These are phyloP conservation scores for Hystrix cristata DNA, from an alignment of 2,113 vertebrate genomes.

Conservation along the genomic window DNA sequence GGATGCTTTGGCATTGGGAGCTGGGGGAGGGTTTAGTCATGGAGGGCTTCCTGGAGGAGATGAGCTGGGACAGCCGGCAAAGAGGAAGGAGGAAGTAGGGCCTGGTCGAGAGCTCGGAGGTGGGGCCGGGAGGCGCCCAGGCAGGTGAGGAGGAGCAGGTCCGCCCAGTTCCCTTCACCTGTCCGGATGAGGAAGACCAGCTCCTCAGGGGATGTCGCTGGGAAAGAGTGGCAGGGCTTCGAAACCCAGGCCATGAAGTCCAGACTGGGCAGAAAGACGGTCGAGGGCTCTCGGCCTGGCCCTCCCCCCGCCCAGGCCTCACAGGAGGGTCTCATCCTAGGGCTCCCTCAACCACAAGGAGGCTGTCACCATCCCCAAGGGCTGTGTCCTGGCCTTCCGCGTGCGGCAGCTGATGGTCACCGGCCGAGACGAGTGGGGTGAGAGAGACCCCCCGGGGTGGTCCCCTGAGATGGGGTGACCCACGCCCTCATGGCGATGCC, in stretches of 20 bases:
- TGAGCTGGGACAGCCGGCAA: neutral
- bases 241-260: neutral
- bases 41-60: conserved; percentile 39
- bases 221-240: neutral
- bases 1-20: conserved; percentile 32
- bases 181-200: conserved; percentile 9
- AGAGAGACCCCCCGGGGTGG: conserved; percentile 41
- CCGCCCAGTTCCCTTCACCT: neutral
- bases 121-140: neutral
- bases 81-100: conserved; percentile 31
- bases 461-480: neutral
- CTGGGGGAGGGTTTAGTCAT: neutral
- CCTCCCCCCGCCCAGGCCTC: neutral
- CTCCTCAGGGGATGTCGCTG: neutral
- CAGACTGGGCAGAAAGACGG: neutral
- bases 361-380: conserved; percentile 84
- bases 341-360: conserved; percentile 51
- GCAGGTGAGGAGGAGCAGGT: conserved; percentile 32
- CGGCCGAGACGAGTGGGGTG: conserved; percentile 78
- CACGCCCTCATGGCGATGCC: rapidly evolving
- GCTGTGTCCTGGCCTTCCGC: conserved; percentile 86
- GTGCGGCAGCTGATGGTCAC: conserved; percentile 71
- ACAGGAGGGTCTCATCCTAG: conserved; percentile 66
- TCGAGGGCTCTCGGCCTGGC: neutral
- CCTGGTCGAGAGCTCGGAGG: neutral